phyloP scores from a whole-genome alignment of 2,888 invertebrate species.

The Microctonus hyperodae region DNA sequence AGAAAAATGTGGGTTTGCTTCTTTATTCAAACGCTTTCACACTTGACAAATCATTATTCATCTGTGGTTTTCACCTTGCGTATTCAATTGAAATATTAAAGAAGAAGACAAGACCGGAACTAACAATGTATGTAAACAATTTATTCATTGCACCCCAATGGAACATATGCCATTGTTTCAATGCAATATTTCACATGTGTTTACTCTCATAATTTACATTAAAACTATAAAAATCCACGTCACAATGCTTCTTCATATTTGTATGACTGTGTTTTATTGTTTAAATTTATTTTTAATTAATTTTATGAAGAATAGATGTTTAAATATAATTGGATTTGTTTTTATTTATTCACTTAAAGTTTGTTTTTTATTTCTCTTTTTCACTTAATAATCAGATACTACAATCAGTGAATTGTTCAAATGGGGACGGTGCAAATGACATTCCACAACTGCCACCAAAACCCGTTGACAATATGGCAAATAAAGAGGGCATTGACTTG shows the following conservation, averaged over 20 bases:
- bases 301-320: neutral
- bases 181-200: neutral
- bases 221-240: neutral
- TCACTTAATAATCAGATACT: neutral
- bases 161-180: conserved; percentile 1
- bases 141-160: conserved; percentile 29
- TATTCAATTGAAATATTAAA: conserved; percentile 19
- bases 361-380: too few relatives aligned
- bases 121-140: conserved; percentile 31
- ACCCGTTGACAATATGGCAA: conserved; percentile 6
- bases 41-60: conserved; percentile 28
- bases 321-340: neutral
- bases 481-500: conserved; percentile 30
- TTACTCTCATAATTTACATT: neutral
- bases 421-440: neutral
- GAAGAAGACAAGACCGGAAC: conserved; percentile 22
- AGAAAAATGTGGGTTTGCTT: neutral
- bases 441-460: conserved; percentile 1
- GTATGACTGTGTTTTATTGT: neutral
- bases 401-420: neutral
- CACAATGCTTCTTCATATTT: conserved; percentile 4
- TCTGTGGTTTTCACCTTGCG: conserved; percentile 19
- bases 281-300: neutral
- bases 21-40: conserved; percentile 26
- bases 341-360: neutral